Percentiles rank a stretch among this genome's conserved stretches.
These are phyloP conservation scores for Watsonalla cultraria DNA, from an alignment of 2,888 invertebrate species.

Conservation along the genomic window DNA sequence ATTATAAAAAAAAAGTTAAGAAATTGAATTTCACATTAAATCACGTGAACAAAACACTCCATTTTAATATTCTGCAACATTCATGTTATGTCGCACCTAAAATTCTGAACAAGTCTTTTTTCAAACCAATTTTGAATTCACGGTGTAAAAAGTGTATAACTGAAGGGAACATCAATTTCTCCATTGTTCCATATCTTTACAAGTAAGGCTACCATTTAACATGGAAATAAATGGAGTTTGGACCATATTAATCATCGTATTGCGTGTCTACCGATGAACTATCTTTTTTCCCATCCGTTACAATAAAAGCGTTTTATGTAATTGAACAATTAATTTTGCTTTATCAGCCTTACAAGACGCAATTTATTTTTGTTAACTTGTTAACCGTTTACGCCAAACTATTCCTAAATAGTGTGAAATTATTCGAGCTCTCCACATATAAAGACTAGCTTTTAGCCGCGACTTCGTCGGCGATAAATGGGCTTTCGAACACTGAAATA, in stretches of 20 bases:
- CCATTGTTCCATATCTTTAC: not conserved
- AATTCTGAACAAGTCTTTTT: no score
- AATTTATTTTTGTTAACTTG: not conserved
- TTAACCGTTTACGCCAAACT: not conserved
- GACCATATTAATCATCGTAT: constrained; percentile 28
- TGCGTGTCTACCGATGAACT: constrained; percentile 19
- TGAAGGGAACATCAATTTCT: not conserved
- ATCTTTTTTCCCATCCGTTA: constrained; percentile 3
- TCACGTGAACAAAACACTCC: no score
- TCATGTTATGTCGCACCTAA: no score
- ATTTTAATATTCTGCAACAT: no score
- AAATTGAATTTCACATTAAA: no score
- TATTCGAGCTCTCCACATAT: not conserved
- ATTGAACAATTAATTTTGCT: constrained; percentile 3
- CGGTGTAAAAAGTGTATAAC: not conserved
- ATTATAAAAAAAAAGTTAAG: no score
- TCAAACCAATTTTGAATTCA: no score
- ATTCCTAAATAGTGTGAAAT: not conserved
- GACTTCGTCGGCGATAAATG: no score
- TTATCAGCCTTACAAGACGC: not conserved
- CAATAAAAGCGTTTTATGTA: constrained; percentile 2
- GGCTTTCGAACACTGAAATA: no score
- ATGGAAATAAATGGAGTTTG: constrained; percentile 9
- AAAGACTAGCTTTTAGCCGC: not conserved
- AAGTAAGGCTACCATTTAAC: not conserved